phyloP scores from a whole-genome alignment of 23 tunicate genomes.

The Styela plicata region DNA sequence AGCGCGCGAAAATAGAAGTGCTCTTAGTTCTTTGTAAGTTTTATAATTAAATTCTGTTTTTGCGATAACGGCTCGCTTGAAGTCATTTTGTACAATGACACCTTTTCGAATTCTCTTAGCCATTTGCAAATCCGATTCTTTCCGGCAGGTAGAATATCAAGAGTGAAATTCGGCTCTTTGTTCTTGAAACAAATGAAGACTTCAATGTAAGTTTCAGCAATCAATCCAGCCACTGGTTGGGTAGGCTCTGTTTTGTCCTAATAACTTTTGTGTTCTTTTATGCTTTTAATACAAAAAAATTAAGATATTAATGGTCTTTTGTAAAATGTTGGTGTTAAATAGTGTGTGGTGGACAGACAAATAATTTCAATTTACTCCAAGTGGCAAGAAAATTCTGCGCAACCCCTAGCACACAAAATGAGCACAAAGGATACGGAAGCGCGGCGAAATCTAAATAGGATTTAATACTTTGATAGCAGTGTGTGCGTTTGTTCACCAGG shows the following conservation, averaged over 20 bases:
- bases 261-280: background rate
- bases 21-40: background rate
- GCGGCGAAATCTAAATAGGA: too few relatives aligned
- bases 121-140: background rate
- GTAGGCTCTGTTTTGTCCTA: background rate
- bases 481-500: too few relatives aligned
- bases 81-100: background rate
- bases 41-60: background rate
- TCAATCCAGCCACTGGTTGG: too few relatives aligned
- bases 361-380: too few relatives aligned
- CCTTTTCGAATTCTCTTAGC: too few relatives aligned
- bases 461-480: too few relatives aligned
- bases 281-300: background rate
- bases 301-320: too few relatives aligned
- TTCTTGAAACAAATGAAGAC: background rate
- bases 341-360: too few relatives aligned
- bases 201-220: background rate
- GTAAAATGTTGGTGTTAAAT: too few relatives aligned
- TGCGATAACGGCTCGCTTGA: background rate
- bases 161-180: background rate
- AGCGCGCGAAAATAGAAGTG: background rate
- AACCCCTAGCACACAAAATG: too few relatives aligned
- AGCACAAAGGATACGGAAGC: too few relatives aligned
- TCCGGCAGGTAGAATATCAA: background rate
- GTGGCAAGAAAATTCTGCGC: too few relatives aligned